These are phyloP conservation scores for Ophonus ardosiacus DNA, from an alignment of 2,888 invertebrate genomes.

Conservation along the genomic window DNA sequence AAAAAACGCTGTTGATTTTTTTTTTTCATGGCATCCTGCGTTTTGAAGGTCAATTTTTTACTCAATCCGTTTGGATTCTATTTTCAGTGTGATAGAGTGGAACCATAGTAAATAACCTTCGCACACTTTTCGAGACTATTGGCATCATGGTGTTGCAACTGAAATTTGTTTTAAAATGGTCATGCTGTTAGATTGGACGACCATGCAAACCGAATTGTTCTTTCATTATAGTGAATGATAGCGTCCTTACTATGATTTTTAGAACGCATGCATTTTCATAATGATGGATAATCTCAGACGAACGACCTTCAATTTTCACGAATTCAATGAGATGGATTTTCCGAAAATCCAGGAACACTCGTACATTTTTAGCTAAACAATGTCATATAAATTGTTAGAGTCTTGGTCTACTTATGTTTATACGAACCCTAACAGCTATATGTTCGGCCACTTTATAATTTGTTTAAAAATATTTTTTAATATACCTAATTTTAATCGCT, in stretches of 20 bases:
- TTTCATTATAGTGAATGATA: not conserved
- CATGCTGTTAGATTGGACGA: not conserved
- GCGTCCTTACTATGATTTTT: not conserved
- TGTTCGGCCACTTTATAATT: too few relatives aligned
- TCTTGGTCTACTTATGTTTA: too few relatives aligned
- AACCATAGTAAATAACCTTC: slow-evolving; percentile 46
- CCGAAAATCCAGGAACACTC: not conserved
- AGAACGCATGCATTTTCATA: not conserved
- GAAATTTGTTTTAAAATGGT: slow-evolving; percentile 10
- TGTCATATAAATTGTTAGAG: too few relatives aligned
- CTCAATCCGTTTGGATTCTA: slow-evolving; percentile 23
- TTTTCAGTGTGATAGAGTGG: slow-evolving; percentile 45
- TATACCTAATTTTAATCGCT: too few relatives aligned
- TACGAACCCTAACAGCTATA: too few relatives aligned
- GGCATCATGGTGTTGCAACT: slow-evolving; percentile 30
- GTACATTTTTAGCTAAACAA: not conserved
- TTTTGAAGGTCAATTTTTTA: slow-evolving; percentile 50
- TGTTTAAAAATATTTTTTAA: too few relatives aligned
- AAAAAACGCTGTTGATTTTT: not conserved
- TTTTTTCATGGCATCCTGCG: slow-evolving; percentile 15
- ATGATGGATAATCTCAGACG: not conserved
- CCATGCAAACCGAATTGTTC: not conserved
- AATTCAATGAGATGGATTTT: not conserved
- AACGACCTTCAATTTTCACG: not conserved
- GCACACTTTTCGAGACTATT: slow-evolving; percentile 52